A percentile compares a stretch with the other conserved stretches of the same genome.
These are phyloP conservation scores for Mythimna pallens DNA, from an alignment of 2,888 invertebrate genomes.

Conservation along the genomic window DNA sequence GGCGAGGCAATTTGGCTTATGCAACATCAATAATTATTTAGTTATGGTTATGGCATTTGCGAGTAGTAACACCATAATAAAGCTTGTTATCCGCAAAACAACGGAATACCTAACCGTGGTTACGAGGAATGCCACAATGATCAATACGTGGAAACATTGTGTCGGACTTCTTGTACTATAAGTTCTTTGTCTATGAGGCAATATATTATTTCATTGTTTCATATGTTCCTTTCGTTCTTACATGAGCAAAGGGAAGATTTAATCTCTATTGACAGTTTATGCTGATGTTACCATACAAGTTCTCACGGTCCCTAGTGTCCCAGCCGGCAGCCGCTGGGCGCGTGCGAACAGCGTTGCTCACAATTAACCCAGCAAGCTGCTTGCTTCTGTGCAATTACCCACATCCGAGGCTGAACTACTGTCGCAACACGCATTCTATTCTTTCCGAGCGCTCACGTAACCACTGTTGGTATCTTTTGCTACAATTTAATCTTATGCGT, in stretches of 20 bases:
- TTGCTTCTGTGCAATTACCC: slow-evolving; percentile 77
- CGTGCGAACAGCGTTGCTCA: slow-evolving; percentile 81
- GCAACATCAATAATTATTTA: slow-evolving; percentile 52
- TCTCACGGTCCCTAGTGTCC: slow-evolving; percentile 78
- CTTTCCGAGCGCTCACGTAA: slow-evolving; percentile 83
- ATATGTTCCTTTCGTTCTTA: slow-evolving; percentile 73
- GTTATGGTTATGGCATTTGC: slow-evolving; percentile 46
- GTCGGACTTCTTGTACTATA: slow-evolving; percentile 63
- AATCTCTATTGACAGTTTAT: slow-evolving; percentile 79
- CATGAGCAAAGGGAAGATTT: slow-evolving; percentile 77
- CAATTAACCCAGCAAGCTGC: slow-evolving; percentile 75
- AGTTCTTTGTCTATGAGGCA: slow-evolving; percentile 74
- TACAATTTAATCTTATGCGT: slow-evolving; percentile 66
- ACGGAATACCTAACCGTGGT: slow-evolving; percentile 29
- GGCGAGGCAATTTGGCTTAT: slow-evolving; percentile 31
- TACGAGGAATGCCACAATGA: slow-evolving; percentile 60
- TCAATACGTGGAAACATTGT: slow-evolving; percentile 72
- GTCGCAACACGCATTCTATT: slow-evolving; percentile 85
- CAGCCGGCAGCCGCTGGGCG: slow-evolving; percentile 72
- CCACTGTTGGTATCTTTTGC: slow-evolving; percentile 72
- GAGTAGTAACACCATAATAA: slow-evolving; percentile 35
- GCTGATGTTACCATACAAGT: slow-evolving; percentile 73
- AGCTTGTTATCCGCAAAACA: slow-evolving; percentile 48
- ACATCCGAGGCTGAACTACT: slow-evolving; percentile 83
- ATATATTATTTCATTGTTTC: slow-evolving; percentile 84